Percentiles rank a stretch among this genome's conserved stretches.
phyloP scores from a whole-genome alignment of 2,888 invertebrate species.

The Nymphalis polychloros region DNA sequence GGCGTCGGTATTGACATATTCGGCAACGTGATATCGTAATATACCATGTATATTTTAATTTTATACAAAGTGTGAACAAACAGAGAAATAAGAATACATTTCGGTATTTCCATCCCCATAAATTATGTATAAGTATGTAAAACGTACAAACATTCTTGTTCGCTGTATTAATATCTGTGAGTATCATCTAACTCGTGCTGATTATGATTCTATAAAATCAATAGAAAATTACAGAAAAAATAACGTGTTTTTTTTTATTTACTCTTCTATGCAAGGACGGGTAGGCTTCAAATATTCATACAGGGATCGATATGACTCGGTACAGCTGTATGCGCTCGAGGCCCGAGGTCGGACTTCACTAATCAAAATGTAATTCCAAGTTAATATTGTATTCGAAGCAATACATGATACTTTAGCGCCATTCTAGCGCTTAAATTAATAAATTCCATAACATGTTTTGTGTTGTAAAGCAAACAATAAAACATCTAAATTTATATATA shows the following conservation, averaged over 20 bases:
- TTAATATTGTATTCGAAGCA: constrained; percentile 65
- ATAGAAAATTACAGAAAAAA: constrained; percentile 8
- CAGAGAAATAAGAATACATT: too few species aligned
- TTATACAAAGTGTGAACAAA: too few species aligned
- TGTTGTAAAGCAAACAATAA: background rate
- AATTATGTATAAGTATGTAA: too few species aligned
- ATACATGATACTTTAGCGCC: constrained; percentile 45
- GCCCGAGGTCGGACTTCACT: constrained; percentile 63
- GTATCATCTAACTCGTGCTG: background rate
- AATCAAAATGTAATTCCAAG: constrained; percentile 72
- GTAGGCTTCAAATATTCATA: constrained; percentile 76
- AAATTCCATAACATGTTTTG: constrained; percentile 45
- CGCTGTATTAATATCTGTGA: too few species aligned
- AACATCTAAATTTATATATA: background rate
- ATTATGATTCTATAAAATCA: background rate
- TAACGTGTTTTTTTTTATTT: constrained; percentile 14
- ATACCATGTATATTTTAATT: too few species aligned
- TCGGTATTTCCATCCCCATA: too few species aligned
- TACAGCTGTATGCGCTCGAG: constrained; percentile 58
- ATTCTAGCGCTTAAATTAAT: constrained; percentile 49
- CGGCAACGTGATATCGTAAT: too few species aligned
- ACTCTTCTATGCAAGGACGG: constrained; percentile 67
- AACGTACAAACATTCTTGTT: too few species aligned
- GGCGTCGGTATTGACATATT: too few species aligned
- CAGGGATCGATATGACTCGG: constrained; percentile 70